phyloP scores from a whole-genome alignment of 1,140 invertebrate genomes.

The Pomacea maculata region DNA sequence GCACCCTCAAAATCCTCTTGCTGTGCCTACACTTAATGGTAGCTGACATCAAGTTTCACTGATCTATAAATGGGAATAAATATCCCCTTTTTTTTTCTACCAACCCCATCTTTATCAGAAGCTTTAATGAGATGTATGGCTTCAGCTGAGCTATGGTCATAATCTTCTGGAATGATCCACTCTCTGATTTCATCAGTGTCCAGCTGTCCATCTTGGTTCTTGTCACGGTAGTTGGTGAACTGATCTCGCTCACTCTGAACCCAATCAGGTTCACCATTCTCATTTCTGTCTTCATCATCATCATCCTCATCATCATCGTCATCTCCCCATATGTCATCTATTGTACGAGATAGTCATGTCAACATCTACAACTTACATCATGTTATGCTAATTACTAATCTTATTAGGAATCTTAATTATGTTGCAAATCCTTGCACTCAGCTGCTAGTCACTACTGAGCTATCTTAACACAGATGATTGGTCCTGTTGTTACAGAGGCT shows the following conservation, averaged over 20 bases:
- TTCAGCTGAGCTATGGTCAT: constrained; percentile 96
- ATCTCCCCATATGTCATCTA: constrained; percentile 68
- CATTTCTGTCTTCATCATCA: constrained; percentile 92
- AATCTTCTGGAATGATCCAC: constrained; percentile 96
- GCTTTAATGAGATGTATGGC: constrained; percentile 94
- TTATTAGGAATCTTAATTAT: too few species aligned
- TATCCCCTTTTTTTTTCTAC: constrained; percentile 68
- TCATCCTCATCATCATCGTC: constrained; percentile 84
- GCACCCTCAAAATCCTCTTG: too few species aligned
- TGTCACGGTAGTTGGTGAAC: constrained; percentile 80
- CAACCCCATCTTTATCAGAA: constrained; percentile 84
- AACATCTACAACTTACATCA: constrained; percentile 5
- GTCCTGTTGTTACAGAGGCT: too few species aligned
- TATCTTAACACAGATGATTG: too few species aligned
- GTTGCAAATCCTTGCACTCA: background rate
- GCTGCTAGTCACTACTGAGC: too few species aligned
- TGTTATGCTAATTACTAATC: too few species aligned
- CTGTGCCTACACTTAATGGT: too few species aligned
- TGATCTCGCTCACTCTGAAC: constrained; percentile 93
- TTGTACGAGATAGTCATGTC: constrained; percentile 1
- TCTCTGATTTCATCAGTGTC: constrained; percentile 83
- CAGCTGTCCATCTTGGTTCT: constrained; percentile 88
- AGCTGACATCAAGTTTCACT: constrained; percentile 73
- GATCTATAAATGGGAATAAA: constrained; percentile 90
- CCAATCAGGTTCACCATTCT: constrained; percentile 93